Percentiles rank a stretch among this genome's conserved stretches.
Conservation (phyloP, 2,888 invertebrate species). For the Portevinia maculata region DNA sequence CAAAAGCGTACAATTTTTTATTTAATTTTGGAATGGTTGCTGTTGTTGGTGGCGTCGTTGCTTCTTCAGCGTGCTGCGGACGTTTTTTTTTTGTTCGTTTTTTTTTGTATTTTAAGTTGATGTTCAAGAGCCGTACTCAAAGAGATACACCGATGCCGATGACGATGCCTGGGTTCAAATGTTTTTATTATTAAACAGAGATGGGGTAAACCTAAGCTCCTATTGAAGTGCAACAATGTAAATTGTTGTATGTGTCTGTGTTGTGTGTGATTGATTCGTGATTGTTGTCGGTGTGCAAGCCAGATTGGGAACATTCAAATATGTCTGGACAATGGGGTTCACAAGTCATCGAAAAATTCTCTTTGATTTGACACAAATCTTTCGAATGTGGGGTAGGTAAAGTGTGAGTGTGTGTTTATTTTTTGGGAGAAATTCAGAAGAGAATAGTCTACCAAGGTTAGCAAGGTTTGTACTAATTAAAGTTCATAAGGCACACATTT, state of each 20-base stretch:
- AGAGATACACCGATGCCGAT: slow-evolving; percentile 7
- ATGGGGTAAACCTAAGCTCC: slow-evolving; percentile 23
- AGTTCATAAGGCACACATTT: slow-evolving; percentile 17
- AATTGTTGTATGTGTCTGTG: slow-evolving; percentile 5
- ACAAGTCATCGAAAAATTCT: slow-evolving; percentile 23
- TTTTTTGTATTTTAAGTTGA: neutral
- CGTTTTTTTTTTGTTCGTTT: neutral
- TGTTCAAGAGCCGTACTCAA: slow-evolving; percentile 3
- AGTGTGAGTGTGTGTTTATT: neutral
- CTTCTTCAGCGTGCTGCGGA: slow-evolving; percentile 18
- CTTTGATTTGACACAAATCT: slow-evolving; percentile 17
- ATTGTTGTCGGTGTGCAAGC: slow-evolving; percentile 4
- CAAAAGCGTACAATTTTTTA: slow-evolving; percentile 39
- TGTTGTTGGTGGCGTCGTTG: slow-evolving; percentile 19
- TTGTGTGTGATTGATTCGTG: neutral
- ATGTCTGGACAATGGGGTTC: slow-evolving; percentile 29
- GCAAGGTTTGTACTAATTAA: neutral
- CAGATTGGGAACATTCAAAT: slow-evolving; percentile 15
- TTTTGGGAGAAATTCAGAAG: slow-evolving; percentile 27
- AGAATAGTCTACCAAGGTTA: slow-evolving; percentile 23
- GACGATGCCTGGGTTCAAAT: slow-evolving; percentile 45
- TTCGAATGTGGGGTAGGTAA: slow-evolving; percentile 2
- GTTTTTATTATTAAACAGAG: slow-evolving; percentile 11
- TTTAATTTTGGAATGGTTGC: slow-evolving; percentile 43
- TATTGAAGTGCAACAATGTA: slow-evolving; percentile 32